Evolutionary conservation across 2,888 invertebrate species (phyloP).

Genomic region (Melieria crassipennis): DNA sequence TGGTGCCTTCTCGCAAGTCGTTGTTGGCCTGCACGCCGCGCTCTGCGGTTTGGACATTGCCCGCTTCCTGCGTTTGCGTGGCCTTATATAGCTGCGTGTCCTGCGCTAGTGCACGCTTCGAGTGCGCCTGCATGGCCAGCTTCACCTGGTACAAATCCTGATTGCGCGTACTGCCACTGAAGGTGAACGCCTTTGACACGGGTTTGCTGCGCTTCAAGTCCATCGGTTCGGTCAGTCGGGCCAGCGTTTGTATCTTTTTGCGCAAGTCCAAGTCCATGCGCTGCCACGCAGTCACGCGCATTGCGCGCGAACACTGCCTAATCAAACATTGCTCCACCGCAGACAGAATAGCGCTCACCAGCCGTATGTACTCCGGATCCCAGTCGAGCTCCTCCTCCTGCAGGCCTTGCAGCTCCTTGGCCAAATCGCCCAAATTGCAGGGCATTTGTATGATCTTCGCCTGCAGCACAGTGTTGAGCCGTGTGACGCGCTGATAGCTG

Average conservation of each 20-base stretch:
- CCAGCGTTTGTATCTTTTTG: constrained; percentile 73
- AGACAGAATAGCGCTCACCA: constrained; percentile 73
- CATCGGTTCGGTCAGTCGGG: constrained; percentile 67
- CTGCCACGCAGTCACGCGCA: constrained; percentile 73
- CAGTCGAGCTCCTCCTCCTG: constrained; percentile 67
- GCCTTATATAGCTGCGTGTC: constrained; percentile 63
- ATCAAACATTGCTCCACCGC: constrained; percentile 78
- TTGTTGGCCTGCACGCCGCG: constrained; percentile 61
- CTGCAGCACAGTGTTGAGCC: constrained; percentile 63
- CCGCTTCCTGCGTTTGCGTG: constrained; percentile 58
- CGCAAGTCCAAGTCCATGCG: constrained; percentile 73
- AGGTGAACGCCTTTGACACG: constrained; percentile 61
- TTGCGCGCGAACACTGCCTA: constrained; percentile 74
- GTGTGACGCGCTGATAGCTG: constrained; percentile 71
- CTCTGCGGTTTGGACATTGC: constrained; percentile 56
- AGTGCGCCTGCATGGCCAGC: constrained; percentile 65
- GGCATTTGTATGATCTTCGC: constrained; percentile 65
- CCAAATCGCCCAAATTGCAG: constrained; percentile 58
- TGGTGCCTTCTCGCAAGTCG: constrained; percentile 56
- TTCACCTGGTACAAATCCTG: constrained; percentile 66
- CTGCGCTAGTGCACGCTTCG: constrained; percentile 61
- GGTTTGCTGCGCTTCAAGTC: constrained; percentile 61
- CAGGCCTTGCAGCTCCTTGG: constrained; percentile 61
- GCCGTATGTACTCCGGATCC: constrained; percentile 69
- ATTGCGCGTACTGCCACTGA: constrained; percentile 63